A percentile compares a stretch with the other conserved stretches of the same genome.
Conservation (phyloP, 2,113 vertebrate species). For the Pedionomus torquatus region DNA sequence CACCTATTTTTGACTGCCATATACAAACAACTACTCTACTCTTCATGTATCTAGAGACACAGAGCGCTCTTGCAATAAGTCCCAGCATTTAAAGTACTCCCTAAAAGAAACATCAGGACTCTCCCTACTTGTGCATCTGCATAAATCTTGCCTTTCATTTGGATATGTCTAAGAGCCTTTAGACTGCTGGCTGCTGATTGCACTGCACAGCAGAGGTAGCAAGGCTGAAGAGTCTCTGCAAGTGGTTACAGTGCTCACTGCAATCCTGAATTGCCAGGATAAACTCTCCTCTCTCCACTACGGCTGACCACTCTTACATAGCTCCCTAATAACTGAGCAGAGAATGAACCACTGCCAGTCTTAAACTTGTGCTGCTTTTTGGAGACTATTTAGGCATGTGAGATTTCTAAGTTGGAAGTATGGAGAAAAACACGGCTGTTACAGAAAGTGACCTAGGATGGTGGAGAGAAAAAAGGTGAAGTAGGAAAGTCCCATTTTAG, state of each 20-base stretch:
- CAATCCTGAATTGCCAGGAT: neutral
- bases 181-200: neutral
- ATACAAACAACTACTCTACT: neutral
- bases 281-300: neutral
- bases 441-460: neutral
- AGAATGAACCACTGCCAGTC: neutral
- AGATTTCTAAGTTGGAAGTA: neutral
- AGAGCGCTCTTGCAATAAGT: neutral
- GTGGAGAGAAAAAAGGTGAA: neutral
- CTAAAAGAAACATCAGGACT: neutral
- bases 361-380: neutral
- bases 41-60: neutral
- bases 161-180: neutral
- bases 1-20: constrained; percentile 21
- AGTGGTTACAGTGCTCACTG: neutral
- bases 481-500: neutral
- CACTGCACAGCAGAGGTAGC: neutral
- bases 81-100: neutral
- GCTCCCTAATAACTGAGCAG: neutral
- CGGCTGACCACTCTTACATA: neutral
- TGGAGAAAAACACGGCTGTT: neutral
- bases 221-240: neutral
- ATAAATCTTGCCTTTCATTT: neutral
- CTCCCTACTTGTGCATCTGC: neutral
- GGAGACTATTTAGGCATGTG: neutral